Conservation (phyloP, 2,113 vertebrate species). For the Silurus meridionalis region DNA sequence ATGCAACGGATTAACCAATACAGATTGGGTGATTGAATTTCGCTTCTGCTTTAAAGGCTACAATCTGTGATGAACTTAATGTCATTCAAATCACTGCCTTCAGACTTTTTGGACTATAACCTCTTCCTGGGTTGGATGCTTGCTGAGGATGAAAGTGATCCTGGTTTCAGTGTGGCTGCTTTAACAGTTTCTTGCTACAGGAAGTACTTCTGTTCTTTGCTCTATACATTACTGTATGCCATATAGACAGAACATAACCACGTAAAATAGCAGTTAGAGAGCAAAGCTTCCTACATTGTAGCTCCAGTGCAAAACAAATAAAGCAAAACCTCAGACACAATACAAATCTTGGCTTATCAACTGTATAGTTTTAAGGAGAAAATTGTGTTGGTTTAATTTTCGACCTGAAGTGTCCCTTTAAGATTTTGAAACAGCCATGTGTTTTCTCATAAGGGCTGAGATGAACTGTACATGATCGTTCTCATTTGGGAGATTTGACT, state of each 20-base stretch:
- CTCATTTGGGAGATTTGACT: conserved; percentile 35
- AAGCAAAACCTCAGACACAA: not conserved
- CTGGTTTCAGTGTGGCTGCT: not conserved
- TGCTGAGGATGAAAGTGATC: not conserved
- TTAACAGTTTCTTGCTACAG: not conserved
- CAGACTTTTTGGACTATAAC: not conserved
- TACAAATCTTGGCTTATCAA: not conserved
- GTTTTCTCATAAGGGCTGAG: conserved; percentile 23
- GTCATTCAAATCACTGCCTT: not conserved
- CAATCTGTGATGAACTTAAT: not conserved
- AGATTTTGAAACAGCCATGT: not conserved
- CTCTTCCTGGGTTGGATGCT: not conserved
- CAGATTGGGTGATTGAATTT: not conserved
- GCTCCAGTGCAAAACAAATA: not conserved
- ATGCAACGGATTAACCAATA: not conserved
- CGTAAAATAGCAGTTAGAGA: not conserved
- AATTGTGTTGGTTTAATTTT: not conserved
- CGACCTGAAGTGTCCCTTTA: not conserved
- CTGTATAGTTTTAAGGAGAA: not conserved
- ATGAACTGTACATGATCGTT: conserved; percentile 26
- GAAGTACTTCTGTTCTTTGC: not conserved
- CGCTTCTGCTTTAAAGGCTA: not conserved
- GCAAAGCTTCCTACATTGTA: not conserved
- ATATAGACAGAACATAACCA: not conserved
- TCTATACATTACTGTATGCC: not conserved